Base-by-base conservation (phyloP, 2,797 vertebrate species). In the Merluccius polli region DNA sequence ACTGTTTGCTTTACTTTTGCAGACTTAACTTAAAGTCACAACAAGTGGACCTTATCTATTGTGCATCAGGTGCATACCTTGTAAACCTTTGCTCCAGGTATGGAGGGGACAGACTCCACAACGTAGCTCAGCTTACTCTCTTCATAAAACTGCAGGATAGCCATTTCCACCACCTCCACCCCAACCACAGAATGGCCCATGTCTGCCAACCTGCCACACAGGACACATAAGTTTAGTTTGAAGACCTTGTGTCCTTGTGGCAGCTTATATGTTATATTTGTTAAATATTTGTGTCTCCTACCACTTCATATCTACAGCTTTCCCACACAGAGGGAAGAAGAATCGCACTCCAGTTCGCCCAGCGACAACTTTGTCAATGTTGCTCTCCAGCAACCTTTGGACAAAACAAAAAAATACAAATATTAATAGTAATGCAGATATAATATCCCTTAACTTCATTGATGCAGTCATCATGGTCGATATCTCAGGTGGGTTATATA, bases 301-400 rank as follows among this genome's bases (percentile, higher is more conserved):
- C 97, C 98, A 97, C 92, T 96, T 98, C 96, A 99, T 99, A 83
- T 99, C 98, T 32, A 98, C 91, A 10, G 96, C 94, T 94, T 99
- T 99, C 78, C 97, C 97, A 86, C 97, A 99, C 41, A 99, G 95
- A 27, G 98, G 97, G 77, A 99, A 96, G 90, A 99, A 97, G 89
- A 98, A 93, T n/a, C 85, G 92, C 75, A 97, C 89, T 82, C 85
- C 89, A 0, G 82, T 92, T 72, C 91, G 88, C 44, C 93, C 95
- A 1, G 89, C 90, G 36, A 95, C 30, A 78, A 96, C 93, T 83
- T 92, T 87, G 69, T 96, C 89, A 72, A 98, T 70, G 70, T 96
- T 82, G 41, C 86, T 92, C 88, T 88, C 86, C 76, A 98, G 86
- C 84, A 97, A 87, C 74, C 97, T 98, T 74, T 38, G 24, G 1